Evolutionary conservation across 2,797 vertebrate genomes (phyloP), one percentile per base, ranked within the genome.

Genomic region (Poecilia wingei): DNA sequence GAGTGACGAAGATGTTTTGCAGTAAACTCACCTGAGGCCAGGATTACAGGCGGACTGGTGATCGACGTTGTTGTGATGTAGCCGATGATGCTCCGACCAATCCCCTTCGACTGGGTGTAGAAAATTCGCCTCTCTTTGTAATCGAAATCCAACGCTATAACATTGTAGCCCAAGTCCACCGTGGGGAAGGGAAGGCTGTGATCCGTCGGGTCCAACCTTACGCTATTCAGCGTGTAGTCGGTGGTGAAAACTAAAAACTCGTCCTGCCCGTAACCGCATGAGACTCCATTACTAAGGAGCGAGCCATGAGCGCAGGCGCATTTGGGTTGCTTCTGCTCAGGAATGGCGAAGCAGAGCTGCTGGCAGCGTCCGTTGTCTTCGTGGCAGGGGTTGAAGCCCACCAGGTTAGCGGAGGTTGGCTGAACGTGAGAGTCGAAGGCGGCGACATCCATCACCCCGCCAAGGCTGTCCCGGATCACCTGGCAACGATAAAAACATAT

Each of bases 321-420:
- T 82, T 95, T 96, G 0, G 97, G 94, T 16, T 83, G 75, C 13
- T 94, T 88, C 64, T 88, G 72, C 18, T 89, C 93, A 16, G 96
- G 96, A 4, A 98, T 66, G 69, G 97, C 98, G 76, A 99, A 98
- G 86, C 98, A 99, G 76, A 99, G 81, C 85, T 99, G 98, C 80
- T 96, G 94, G 88, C 98, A 99, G 33, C 96, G 96, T 43, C 98
- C 98, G 0, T 98, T 98, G 88, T 94, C 88, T 72, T 95, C 93
- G 57, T 95, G 91, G 87, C 98, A 99, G 7, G 98, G 98, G 87
- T 97, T 98, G 73, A 97, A 96, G 89, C 94, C 96, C 76, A 98
- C 87, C 77, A 94, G 96, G 81, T 92, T 82, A 45, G 97, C 95
- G 43, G 95, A 95, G 46, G 86, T 94, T 1, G 97, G 96, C 89